Evolutionary conservation across 2,888 invertebrate genomes (phyloP), one percentile per base, ranked within the genome.

Genomic region (Drosophila suboccidentalis): DNA sequence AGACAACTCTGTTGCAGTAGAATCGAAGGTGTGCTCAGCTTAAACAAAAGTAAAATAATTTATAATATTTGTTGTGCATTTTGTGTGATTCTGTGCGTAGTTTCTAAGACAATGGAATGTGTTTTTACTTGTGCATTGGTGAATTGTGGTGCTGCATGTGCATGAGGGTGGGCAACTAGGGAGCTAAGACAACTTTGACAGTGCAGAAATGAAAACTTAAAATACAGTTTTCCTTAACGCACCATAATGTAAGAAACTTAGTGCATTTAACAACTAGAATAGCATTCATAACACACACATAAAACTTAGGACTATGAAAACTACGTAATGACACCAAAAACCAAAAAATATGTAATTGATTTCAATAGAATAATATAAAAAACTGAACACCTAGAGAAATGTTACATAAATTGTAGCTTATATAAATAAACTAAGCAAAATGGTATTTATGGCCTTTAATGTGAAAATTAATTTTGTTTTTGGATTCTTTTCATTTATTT

Each of bases 391-490:
- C 67, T 49, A 71, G 68, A 53, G 65, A 68, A 51, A 55, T 9
- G 13, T 49, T 44, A 66, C 8, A 5, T 26, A 53, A 46, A 55
- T 50, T 22, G 13, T 57, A 43, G 68, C 70, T 77, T 66, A 64
- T 32, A 32, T 0, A 62, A 63, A 54, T 34, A 3, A 79, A 75
- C 71, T 84, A 86, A 79, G 73, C 84, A 84, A 84, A 87, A 84
- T 79, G 60, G 44, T 39, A 36, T n/a, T 68, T 63, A 73, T 75
- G 71, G 19, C 39, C n/a, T 47, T 64, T 32, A 17, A 49, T 34
- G 17, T 64, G 51, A 58, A 46, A 57, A 54, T 50, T 67, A 11
- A 47, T 60, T 50, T 74, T 58, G 58, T 69, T 66, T 72, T 62
- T 54, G 22, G 9, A 0, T 36, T 26, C 43, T 63, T 46, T 58